These are phyloP conservation scores for Stichodactyla mertensii DNA, from an alignment of 64 coral and sea anemone genomes.

Conservation along the genomic window DNA sequence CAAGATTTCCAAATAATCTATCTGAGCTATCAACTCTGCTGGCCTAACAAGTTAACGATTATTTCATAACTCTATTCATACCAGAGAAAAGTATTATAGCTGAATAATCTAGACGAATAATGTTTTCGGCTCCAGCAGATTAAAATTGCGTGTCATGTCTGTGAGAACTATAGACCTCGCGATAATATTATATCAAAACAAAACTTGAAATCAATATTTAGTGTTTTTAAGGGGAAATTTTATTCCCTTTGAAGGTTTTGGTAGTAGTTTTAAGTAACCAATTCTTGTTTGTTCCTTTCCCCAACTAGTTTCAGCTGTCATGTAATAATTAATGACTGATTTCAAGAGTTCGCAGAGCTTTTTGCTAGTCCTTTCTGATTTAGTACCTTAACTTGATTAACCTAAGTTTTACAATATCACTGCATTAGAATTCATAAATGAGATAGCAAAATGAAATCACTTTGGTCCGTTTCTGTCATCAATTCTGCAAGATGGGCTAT, in stretches of 20 bases:
- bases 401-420: neutral
- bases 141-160: neutral
- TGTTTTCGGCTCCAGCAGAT: conserved; percentile 10
- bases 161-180: neutral
- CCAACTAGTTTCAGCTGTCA: conserved; percentile 8
- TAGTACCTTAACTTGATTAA: neutral
- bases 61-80: neutral
- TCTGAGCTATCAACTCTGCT: neutral
- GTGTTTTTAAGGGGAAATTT: neutral
- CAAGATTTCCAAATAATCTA: neutral
- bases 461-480: conserved; percentile 25
- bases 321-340: conserved; percentile 21
- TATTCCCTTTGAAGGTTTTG: conserved; percentile 18
- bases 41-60: conserved; percentile 3
- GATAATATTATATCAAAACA: conserved; percentile 17
- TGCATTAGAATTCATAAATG: conserved; percentile 21
- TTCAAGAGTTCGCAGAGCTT: neutral
- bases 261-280: neutral
- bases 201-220: conserved; percentile 16
- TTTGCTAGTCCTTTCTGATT: conserved; percentile 3
- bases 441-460: conserved; percentile 1
- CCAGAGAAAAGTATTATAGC: neutral
- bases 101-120: neutral
- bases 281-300: neutral
- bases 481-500: neutral